Conservation (phyloP, 2,113 vertebrate genomes). For the Trogon melanurus region DNA sequence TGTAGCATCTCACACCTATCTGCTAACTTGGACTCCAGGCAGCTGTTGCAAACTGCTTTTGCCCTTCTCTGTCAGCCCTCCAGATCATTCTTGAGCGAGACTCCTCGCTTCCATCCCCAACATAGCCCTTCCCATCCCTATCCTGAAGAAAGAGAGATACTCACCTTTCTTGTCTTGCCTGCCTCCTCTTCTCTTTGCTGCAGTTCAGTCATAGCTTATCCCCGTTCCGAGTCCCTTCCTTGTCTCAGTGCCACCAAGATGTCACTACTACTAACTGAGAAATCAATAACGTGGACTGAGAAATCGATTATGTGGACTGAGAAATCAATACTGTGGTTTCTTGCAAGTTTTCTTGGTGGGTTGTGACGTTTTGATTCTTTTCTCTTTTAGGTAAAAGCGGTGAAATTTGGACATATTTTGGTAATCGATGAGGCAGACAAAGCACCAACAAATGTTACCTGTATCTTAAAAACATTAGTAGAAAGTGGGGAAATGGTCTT, state of each 20-base stretch:
- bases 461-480: slow-evolving; percentile 95
- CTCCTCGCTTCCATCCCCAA: background rate
- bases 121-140: background rate
- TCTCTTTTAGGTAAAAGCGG: slow-evolving; percentile 89
- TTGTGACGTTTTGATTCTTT: slow-evolving; percentile 24
- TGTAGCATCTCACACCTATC: background rate
- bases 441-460: slow-evolving; percentile 97
- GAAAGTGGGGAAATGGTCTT: slow-evolving; percentile 98
- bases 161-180: background rate
- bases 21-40: background rate
- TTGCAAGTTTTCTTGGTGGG: background rate
- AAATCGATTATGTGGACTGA: background rate
- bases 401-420: slow-evolving; percentile 89
- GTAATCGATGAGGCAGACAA: slow-evolving; percentile 98
- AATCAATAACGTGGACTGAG: background rate
- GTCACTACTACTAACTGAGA: background rate
- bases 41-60: background rate
- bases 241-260: accelerated
- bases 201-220: background rate
- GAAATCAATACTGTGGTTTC: background rate
- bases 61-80: background rate
- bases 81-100: background rate
- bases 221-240: background rate
- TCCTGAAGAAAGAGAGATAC: background rate
- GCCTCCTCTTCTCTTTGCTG: background rate